Conservation (phyloP, 2,797 vertebrate genomes). For the Anguilla marmorata region DNA sequence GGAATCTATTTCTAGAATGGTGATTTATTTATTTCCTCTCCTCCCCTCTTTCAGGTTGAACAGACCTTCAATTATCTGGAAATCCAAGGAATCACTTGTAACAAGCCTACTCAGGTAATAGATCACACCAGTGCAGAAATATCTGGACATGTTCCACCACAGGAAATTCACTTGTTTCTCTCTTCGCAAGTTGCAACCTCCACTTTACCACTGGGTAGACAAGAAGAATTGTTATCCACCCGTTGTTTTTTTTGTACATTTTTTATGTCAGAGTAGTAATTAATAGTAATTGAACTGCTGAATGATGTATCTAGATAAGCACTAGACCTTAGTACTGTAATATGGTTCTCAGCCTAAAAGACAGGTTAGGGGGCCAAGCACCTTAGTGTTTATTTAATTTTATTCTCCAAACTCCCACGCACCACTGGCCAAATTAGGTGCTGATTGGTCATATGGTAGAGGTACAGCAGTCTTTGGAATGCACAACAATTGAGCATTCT, state of each 20-base stretch:
- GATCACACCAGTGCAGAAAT: not conserved
- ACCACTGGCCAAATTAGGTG: no score
- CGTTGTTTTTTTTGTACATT: no score
- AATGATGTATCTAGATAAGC: not conserved
- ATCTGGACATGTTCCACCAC: not conserved
- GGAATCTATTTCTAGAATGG: slow-evolving; percentile 8
- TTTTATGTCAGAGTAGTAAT: not conserved
- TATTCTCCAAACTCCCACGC: no score
- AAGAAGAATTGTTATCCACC: not conserved
- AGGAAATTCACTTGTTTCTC: not conserved
- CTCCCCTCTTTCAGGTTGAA: slow-evolving; percentile 78
- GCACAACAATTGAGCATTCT: no score
- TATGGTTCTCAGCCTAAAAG: not conserved
- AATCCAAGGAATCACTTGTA: slow-evolving; percentile 89
- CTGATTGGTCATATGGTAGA: no score
- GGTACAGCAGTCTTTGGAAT: no score
- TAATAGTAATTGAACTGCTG: not conserved
- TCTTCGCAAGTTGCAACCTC: not conserved
- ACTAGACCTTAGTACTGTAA: no score
- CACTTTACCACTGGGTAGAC: not conserved
- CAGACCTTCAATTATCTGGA: slow-evolving; percentile 95
- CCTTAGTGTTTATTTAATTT: no score
- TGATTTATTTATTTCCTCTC: slow-evolving; percentile 28
- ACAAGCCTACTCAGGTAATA: slow-evolving; percentile 81
- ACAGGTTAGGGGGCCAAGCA: not conserved